Base-by-base conservation (phyloP, 2,888 invertebrate species). In the Selenia dentaria region DNA sequence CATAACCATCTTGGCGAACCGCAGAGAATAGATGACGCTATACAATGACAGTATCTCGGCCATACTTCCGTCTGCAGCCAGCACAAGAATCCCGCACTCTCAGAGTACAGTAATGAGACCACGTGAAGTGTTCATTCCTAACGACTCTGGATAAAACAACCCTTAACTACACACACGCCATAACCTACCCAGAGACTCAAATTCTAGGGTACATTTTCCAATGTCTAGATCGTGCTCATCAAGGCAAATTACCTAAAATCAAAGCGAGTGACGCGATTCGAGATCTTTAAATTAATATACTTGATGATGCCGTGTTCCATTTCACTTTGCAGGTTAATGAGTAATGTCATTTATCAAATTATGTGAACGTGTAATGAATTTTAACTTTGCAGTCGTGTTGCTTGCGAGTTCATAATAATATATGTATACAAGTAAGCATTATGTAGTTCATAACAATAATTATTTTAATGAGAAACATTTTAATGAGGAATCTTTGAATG, bases 51-150 rank as follows among this genome's bases (percentile, higher is more conserved):
- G 56, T 58, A 63, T 60, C 61, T 67, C 62, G 57, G 62, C 44
- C 54, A 54, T 46, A 64, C 58, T 62, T 59, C 59, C 52, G 53
- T 43, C 53, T 35, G 26, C 51, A 46, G 36, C 22, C 42, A 22
- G n/a, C 13, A 62, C 56, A 56, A 38, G 57, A 57, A 56, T 59
- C 63, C 57, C 61, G 66, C 65, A 63, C 59, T 63, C 59, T 62
- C 59, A 55, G 67, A 68, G 62, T 59, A 64, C 59, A 55, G 65
- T 72, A 71, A 74, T 73, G 73, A 74, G 71, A 64, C 64, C 61
- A 55, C 65, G 59, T 63, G 65, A 62, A 67, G 67, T 61, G 52
- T 57, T 66, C 69, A 59, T 60, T 57, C 58, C 49, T 62, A 62
- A 67, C 62, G 62, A 67, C 63, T 58, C 57, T 22, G 63, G 54